These are phyloP conservation scores for Therioaphis trifolii DNA, from an alignment of 2,888 invertebrate species.

Conservation along the genomic window DNA sequence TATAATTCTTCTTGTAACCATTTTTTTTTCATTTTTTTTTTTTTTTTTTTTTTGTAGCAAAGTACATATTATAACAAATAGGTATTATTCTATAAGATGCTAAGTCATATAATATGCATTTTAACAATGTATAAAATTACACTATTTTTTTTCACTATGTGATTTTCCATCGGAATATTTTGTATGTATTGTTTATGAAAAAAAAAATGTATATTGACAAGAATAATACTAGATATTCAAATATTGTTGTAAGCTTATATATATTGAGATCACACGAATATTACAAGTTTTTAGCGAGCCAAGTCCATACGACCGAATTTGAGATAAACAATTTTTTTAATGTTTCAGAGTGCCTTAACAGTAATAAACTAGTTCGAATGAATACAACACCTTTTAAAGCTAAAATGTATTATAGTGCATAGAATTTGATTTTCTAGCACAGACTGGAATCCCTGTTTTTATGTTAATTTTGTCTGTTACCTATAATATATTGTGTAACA, in stretches of 20 bases:
- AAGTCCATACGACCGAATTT: constrained; percentile 52
- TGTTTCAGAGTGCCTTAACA: constrained; percentile 59
- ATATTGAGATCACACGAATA: neutral
- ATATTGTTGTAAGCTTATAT: neutral
- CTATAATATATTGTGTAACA: constrained; percentile 34
- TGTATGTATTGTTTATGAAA: constrained; percentile 2
- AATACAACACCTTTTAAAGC: constrained; percentile 29
- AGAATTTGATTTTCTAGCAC: constrained; percentile 44
- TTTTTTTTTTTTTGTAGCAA: neutral
- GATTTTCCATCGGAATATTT: constrained; percentile 24
- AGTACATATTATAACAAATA: neutral
- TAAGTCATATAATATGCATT: constrained; percentile 15
- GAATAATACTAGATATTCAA: neutral
- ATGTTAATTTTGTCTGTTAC: constrained; percentile 43
- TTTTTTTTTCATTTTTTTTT: neutral
- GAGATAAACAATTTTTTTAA: constrained; percentile 40
- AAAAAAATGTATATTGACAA: neutral
- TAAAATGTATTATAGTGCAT: constrained; percentile 35
- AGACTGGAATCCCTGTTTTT: constrained; percentile 48
- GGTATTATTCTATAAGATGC: neutral
- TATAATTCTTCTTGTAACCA: neutral
- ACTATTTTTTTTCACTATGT: constrained; percentile 32
- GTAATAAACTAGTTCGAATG: constrained; percentile 35
- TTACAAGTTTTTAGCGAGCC: constrained; percentile 33
- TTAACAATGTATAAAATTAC: constrained; percentile 14